Evolutionary conservation across 2,888 invertebrate species (phyloP).

Genomic region (Barypeithes pellucidus): DNA sequence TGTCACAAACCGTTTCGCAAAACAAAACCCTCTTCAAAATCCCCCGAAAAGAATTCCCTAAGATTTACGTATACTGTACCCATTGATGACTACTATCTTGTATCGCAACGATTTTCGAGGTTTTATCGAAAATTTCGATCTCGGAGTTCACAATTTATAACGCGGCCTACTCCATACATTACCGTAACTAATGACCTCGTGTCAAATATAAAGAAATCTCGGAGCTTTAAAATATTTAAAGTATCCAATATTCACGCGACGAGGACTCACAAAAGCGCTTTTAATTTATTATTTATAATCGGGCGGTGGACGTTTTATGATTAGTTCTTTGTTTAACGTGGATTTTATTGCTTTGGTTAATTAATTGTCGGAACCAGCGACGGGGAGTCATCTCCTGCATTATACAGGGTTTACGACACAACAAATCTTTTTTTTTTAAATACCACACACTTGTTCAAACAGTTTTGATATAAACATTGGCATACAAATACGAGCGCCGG

Average conservation of each 20-base stretch:
- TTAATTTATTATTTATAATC: conserved; percentile 41
- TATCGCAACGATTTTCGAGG: conserved; percentile 68
- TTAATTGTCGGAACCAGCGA: conserved; percentile 18
- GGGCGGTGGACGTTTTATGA: conserved; percentile 46
- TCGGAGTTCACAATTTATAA: conserved; percentile 63
- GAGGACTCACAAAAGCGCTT: conserved; percentile 18
- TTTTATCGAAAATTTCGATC: conserved; percentile 58
- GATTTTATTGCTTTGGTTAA: conserved; percentile 36
- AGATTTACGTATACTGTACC: conserved; percentile 58
- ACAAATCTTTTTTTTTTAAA: no score
- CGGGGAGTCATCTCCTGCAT: no score
- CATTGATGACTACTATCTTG: conserved; percentile 68
- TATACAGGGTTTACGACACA: no score
- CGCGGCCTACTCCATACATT: conserved; percentile 64
- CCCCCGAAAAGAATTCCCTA: conserved; percentile 4
- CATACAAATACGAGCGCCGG: no score
- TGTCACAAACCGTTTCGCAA: conserved; percentile 42
- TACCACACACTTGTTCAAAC: no score
- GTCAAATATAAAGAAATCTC: conserved; percentile 54
- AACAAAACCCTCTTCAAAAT: conserved; percentile 39
- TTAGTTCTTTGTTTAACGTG: conserved; percentile 47
- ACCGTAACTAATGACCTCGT: conserved; percentile 63
- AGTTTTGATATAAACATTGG: no score
- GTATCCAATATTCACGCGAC: conserved; percentile 54
- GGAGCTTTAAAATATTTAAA: conserved; percentile 52